A percentile compares a stretch with the other conserved stretches of the same genome.
phyloP scores from a whole-genome alignment of 2,888 invertebrate species.

The Andrena bicolor region DNA sequence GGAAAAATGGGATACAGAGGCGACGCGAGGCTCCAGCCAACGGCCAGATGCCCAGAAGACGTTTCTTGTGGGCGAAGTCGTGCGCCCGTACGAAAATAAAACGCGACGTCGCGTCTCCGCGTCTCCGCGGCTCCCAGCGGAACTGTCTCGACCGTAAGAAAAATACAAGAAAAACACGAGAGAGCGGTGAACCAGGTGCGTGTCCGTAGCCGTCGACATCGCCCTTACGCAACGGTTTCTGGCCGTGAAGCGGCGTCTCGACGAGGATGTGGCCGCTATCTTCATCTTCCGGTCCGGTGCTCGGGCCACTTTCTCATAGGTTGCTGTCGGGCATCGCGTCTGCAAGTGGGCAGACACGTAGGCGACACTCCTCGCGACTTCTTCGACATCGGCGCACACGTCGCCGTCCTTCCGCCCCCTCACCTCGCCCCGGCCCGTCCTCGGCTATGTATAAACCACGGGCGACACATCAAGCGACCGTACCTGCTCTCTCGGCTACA shows the following conservation, averaged over 20 bases:
- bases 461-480: conserved; percentile 31
- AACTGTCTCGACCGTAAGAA: neutral
- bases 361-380: conserved; percentile 62
- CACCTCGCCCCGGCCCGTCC: conserved; percentile 25
- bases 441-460: conserved; percentile 44
- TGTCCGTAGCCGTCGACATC: conserved; percentile 25
- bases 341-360: conserved; percentile 70
- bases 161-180: conserved; percentile 7
- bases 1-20: neutral
- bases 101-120: conserved; percentile 33
- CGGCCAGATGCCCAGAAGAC: neutral
- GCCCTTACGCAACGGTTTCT: conserved; percentile 43
- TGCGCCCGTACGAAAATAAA: conserved; percentile 55
- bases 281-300: conserved; percentile 62
- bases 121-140: conserved; percentile 31
- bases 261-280: conserved; percentile 57
- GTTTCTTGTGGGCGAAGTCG: conserved; percentile 37
- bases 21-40: neutral
- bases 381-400: conserved; percentile 45
- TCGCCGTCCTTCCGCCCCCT: conserved; percentile 10
- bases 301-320: conserved; percentile 58
- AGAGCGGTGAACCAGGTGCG: conserved; percentile 24
- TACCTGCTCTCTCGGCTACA: conserved; percentile 62
- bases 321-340: conserved; percentile 22
- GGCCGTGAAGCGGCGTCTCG: conserved; percentile 49